Evolutionary conservation across 1,140 invertebrate genomes (phyloP), one percentile per base, ranked within the genome.

Genomic region (Sinonovacula constricta): DNA sequence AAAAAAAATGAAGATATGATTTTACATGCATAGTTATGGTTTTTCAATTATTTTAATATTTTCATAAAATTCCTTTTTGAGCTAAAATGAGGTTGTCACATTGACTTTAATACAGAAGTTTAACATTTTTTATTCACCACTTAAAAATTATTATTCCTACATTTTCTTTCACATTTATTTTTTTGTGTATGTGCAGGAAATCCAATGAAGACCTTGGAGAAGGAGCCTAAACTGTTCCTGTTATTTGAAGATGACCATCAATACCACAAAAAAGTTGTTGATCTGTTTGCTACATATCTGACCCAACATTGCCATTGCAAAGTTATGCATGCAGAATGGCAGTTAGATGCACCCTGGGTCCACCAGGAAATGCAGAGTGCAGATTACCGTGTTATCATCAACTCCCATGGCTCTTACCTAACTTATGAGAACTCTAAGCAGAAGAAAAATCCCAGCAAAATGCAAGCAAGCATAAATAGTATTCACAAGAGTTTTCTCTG

Each of bases 171-270:
- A n/a, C n/a, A n/a, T n/a, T n/a, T n/a, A n/a, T n/a, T n/a, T n/a
- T n/a, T n/a, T n/a, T n/a, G n/a, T n/a, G n/a, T n/a, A n/a, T n/a
- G n/a, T n/a, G n/a, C n/a, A n/a, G n/a, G n/a, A n/a, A n/a, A n/a
- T n/a, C n/a, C n/a, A 45, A 7, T 45, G 7, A 45, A 45, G 18
- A 45, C 39, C 24, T 65, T 74, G 1, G 28, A 63, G 0, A 53
- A 63, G 3, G 31, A 30, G 2, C 70, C 59, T 18, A 76, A 76
- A 49, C 30, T 76, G 10, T 45, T 53, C 60, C 30, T 76, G n/a
- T 26, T 76, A 34, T 76, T 56, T 45, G 72, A 66, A 56, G 63
- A 76, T 7, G 72, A 76, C n/a, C 60, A 76, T 67, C 22, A 57
- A 18, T 49, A 45, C n/a, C 72, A 76, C 28, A 45, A 56, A 12